phyloP scores from a whole-genome alignment of 1,140 invertebrate genomes.

The Chironomus tepperi region DNA sequence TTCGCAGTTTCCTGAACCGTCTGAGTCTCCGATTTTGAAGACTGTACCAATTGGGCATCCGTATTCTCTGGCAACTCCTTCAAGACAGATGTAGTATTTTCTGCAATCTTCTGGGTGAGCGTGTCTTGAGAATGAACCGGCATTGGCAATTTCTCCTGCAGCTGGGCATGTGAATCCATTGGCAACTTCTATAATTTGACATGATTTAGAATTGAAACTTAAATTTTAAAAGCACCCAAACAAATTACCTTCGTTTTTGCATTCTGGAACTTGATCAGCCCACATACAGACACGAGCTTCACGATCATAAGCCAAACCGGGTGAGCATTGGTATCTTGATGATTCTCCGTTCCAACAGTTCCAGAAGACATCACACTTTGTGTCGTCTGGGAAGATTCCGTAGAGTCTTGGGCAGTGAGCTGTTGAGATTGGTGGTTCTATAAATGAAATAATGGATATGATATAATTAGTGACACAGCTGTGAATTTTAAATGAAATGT shows the following conservation, averaged over 20 bases:
- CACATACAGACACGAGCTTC: slow-evolving; percentile 89
- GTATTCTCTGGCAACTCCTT: slow-evolving; percentile 82
- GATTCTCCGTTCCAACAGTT: slow-evolving; percentile 94
- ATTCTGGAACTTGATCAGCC: slow-evolving; percentile 87
- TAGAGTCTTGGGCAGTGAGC: slow-evolving; percentile 79
- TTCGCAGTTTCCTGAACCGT: slow-evolving; percentile 84
- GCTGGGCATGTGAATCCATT: slow-evolving; percentile 82
- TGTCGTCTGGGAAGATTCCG: slow-evolving; percentile 83
- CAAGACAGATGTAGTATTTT: slow-evolving; percentile 90
- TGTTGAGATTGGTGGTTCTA: slow-evolving; percentile 77
- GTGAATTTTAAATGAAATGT: background rate
- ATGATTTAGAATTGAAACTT: background rate
- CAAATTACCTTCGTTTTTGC: slow-evolving; percentile 69
- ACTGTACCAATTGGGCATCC: slow-evolving; percentile 92
- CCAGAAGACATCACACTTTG: slow-evolving; percentile 89
- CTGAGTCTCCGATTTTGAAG: slow-evolving; percentile 85
- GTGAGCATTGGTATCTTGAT: slow-evolving; percentile 86
- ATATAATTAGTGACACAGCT: background rate
- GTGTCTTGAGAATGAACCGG: slow-evolving; percentile 86
- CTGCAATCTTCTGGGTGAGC: slow-evolving; percentile 91
- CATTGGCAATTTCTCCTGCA: slow-evolving; percentile 64
- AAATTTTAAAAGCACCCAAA: too few relatives aligned
- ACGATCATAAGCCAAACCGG: slow-evolving; percentile 86
- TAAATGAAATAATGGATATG: slow-evolving; percentile 25
- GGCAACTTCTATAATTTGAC: slow-evolving; percentile 62